phyloP scores from a whole-genome alignment of 2,113 vertebrate genomes.

The Isichthys henryi region DNA sequence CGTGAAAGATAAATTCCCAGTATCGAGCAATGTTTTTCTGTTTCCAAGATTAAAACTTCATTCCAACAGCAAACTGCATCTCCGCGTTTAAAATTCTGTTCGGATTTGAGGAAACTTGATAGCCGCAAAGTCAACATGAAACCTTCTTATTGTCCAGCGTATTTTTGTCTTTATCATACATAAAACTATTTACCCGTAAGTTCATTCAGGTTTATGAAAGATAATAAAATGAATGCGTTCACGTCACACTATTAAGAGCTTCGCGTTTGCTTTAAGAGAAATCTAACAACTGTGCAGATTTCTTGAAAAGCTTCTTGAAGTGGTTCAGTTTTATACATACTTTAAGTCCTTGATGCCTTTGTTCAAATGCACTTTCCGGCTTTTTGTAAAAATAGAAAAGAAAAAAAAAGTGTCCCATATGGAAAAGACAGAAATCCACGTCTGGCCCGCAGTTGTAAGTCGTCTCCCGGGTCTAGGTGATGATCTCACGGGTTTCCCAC shows the following conservation, averaged over 20 bases:
- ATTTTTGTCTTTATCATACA: background rate
- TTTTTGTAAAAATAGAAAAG: background rate
- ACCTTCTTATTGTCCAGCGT: background rate
- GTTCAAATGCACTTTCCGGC: background rate
- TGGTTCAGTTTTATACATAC: background rate
- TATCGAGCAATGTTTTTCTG: background rate
- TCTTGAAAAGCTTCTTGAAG: background rate
- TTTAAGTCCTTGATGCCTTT: background rate
- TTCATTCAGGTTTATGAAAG: background rate
- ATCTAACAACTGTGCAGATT: background rate
- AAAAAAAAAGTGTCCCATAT: background rate
- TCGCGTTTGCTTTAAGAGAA: background rate
- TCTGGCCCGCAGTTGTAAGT: background rate
- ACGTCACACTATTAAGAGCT: background rate
- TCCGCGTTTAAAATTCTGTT: background rate
- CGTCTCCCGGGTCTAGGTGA: background rate
- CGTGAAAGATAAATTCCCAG: background rate
- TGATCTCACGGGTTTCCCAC: constrained; percentile 20
- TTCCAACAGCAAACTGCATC: background rate
- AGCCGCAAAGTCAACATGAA: background rate
- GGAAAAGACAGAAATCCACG: background rate
- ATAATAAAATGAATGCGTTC: background rate
- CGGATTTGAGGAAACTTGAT: background rate
- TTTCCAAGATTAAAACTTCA: background rate
- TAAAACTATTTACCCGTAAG: background rate